These are phyloP conservation scores for Uropsilus gracilis DNA, from an alignment of 2,113 vertebrate species.

Conservation along the genomic window DNA sequence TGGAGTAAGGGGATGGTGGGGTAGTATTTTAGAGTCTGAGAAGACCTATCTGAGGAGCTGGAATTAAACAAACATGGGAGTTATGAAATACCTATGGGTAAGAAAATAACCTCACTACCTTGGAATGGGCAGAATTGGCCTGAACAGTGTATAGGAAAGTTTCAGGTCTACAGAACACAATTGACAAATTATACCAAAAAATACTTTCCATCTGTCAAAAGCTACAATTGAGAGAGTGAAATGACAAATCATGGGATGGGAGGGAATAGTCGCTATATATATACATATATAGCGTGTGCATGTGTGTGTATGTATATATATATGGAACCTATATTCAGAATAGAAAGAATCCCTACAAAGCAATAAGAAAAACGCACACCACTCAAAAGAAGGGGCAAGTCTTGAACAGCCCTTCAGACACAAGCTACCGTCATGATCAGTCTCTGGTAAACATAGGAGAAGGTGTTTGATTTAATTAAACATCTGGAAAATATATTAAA, in stretches of 20 bases:
- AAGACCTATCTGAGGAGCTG: background rate
- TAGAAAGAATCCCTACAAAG: background rate
- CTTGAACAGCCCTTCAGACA: background rate
- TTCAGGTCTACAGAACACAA: background rate
- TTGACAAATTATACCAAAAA: background rate
- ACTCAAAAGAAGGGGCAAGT: background rate
- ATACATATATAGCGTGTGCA: too few relatives aligned
- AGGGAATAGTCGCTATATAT: background rate
- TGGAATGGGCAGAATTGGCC: background rate
- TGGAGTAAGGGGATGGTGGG: too few relatives aligned
- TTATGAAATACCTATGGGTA: background rate
- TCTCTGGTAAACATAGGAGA: background rate
- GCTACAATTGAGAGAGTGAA: background rate
- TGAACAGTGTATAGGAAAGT: background rate
- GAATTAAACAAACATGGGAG: background rate
- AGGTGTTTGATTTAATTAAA: background rate
- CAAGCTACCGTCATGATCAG: background rate
- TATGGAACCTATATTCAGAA: background rate
- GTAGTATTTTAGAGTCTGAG: background rate
- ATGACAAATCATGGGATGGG: background rate
- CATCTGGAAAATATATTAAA: background rate
- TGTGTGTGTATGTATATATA: background rate
- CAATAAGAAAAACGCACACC: background rate
- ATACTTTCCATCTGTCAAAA: background rate
- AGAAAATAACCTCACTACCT: background rate